Evolutionary conservation across 2,888 invertebrate species (phyloP), one percentile per base, ranked within the genome.

Genomic region (Aricia artaxerxes): DNA sequence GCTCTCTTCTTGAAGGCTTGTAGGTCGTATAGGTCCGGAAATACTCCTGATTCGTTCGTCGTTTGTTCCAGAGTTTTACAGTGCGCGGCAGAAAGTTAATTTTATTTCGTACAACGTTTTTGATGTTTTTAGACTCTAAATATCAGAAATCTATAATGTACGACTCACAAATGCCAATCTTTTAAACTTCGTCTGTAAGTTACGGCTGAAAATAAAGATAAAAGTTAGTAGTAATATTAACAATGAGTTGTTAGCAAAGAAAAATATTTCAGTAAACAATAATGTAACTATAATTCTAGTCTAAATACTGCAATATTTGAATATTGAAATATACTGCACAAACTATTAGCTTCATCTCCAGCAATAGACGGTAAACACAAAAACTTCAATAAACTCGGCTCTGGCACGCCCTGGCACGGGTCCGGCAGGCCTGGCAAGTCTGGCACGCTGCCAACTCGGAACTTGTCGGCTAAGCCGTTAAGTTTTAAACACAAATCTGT

Each of bases 401-500:
- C 16, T 31, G 64, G 64, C 64, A 69, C 61, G 24, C 24, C 61
- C 61, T 61, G 61, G 61, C 61, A 61, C 24, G 61, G 35, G 11
- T 35, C 69, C 38, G 69, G 35, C 69, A 69, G 69, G 9, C 13
- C 35, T 16, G 69, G 35, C 69, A 69, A 11, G 35, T 35, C 35
- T 69, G 69, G 69, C 69, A 13, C 11, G 35, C 35, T 13, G 31
- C 69, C 69, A 69, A 38, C 35, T 35, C 69, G 35, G 69, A 69
- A 69, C 69, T 69, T 69, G 69, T 38, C 69, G 69, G 35, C 69
- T 69, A 69, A 38, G 69, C 69, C 69, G 69, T 69, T 69, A 69
- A 69, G 69, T 69, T 69, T 31, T 38, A 69, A 69, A 69, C 38
- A 69, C 69, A 38, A 69, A 69, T 69, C 69, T 35, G 69, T 69